These are phyloP conservation scores for Melanostoma mellinum DNA, from an alignment of 2,888 invertebrate genomes.

Conservation along the genomic window DNA sequence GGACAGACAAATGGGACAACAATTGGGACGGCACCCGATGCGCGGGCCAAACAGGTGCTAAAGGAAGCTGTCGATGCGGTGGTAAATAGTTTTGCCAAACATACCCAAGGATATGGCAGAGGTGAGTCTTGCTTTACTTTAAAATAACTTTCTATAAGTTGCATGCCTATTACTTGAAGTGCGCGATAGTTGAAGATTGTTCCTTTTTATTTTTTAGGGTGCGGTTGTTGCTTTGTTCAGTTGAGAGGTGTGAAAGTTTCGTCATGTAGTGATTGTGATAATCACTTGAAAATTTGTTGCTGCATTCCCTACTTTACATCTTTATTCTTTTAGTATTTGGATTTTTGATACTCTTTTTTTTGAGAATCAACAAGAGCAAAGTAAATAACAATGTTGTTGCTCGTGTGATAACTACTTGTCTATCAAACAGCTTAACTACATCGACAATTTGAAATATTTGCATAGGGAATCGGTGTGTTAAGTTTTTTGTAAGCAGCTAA, in stretches of 20 bases:
- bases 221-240: background rate
- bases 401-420: no score
- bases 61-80: conserved; percentile 89
- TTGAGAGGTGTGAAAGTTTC: background rate
- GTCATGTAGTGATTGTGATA: no score
- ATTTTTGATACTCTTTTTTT: no score
- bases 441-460: no score
- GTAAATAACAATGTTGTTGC: no score
- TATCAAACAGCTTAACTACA: no score
- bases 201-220: background rate
- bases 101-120: conserved; percentile 87
- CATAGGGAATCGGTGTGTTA: no score
- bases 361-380: no score
- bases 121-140: conserved; percentile 82
- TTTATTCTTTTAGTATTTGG: no score
- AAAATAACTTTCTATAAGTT: conserved; percentile 42
- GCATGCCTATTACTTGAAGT: background rate
- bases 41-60: conserved; percentile 84
- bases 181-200: conserved; percentile 2
- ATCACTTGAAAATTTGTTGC: no score
- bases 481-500: no score
- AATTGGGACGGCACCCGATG: conserved; percentile 82
- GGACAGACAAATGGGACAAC: conserved; percentile 68
- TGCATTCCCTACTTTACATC: no score
- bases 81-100: conserved; percentile 88